Base-by-base conservation (phyloP, 2,888 invertebrate species). In the Lingula anatina region DNA sequence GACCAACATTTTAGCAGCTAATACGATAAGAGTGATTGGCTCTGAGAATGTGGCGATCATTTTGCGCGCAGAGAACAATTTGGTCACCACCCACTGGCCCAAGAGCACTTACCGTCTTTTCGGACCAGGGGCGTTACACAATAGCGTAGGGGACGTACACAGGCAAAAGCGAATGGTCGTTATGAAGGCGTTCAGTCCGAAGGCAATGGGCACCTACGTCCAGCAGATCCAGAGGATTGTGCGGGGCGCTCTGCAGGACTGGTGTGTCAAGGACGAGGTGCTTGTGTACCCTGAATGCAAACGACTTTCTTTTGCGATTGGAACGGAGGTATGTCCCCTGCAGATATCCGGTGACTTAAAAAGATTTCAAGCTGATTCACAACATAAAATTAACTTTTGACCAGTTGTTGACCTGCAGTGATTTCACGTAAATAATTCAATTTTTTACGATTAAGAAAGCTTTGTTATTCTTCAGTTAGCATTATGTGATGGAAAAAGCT, bases 51-150 rank as follows among this genome's bases (percentile, higher is more conserved):
- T 70, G 1, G 57, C 61, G 23, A 61, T 61, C 38, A 64, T 73
- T 38, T 54, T 72, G 24, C 47, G 61, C 38, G 64, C 62, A n/a
- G 71, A 73, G 47, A 64, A 70, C 55, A 60, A 55, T 1, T 52
- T 71, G 23, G 71, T 71, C 31, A 61, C 65, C 25, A 61, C 66
- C 36, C 58, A 60, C 48, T 71, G 71, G 71, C 71, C 73, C 20
- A 54, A 53, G 9, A 67, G 69, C 48, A 64, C 65, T 4, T 63
- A 63, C 15, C 53, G 57, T 21, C 51, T 73, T n/a, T 57, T 73
- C 23, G 73, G 73, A 9, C 61, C 61, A 5, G 67, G 67, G 0
- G 60, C 64, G 31, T 48, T 72, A 23, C 55, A 65, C n/a, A 56
- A 58, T 5, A 57, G 68, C 2, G 44, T 51, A 1, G 69, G 69